These are phyloP conservation scores for Danio choprae DNA, from an alignment of 2,797 vertebrate species.

Conservation along the genomic window DNA sequence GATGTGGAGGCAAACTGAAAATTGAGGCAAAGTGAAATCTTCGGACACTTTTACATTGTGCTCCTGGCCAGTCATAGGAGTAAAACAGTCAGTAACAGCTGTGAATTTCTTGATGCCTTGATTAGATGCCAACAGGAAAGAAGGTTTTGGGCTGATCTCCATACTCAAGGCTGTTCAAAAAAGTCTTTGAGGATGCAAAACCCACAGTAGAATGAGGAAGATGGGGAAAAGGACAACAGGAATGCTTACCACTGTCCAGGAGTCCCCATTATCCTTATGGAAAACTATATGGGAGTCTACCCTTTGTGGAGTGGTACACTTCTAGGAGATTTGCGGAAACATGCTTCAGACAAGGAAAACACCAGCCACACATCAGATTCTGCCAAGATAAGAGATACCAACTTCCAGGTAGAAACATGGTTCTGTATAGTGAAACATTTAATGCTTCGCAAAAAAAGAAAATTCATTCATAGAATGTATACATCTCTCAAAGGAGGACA, in stretches of 20 bases:
- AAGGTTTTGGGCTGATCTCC: conserved; percentile 13
- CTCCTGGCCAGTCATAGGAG: background rate
- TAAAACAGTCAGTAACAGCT: background rate
- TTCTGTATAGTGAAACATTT: conserved; percentile 27
- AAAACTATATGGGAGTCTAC: conserved; percentile 39
- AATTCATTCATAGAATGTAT: conserved; percentile 23
- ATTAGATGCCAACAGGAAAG: background rate
- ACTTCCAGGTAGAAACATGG: conserved; percentile 38
- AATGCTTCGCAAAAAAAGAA: conserved; percentile 28
- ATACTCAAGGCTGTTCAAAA: background rate
- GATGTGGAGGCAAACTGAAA: background rate
- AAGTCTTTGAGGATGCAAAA: background rate
- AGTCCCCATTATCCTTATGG: conserved; percentile 7
- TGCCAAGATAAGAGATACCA: conserved; percentile 27
- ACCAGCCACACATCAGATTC: background rate
- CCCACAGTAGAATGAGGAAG: background rate
- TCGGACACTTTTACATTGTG: conserved; percentile 10
- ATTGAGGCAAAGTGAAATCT: background rate
- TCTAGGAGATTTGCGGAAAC: conserved; percentile 19
- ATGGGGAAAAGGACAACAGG: background rate
- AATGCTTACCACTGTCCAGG: conserved; percentile 31
- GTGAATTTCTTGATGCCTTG: background rate
- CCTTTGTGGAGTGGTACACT: conserved; percentile 40
- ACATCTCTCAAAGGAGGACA: conserved; percentile 31
- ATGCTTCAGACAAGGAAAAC: conserved; percentile 5